A percentile compares a stretch with the other conserved stretches of the same genome.
phyloP scores from a whole-genome alignment of 2,113 vertebrate genomes.

The Albula goreensis region DNA sequence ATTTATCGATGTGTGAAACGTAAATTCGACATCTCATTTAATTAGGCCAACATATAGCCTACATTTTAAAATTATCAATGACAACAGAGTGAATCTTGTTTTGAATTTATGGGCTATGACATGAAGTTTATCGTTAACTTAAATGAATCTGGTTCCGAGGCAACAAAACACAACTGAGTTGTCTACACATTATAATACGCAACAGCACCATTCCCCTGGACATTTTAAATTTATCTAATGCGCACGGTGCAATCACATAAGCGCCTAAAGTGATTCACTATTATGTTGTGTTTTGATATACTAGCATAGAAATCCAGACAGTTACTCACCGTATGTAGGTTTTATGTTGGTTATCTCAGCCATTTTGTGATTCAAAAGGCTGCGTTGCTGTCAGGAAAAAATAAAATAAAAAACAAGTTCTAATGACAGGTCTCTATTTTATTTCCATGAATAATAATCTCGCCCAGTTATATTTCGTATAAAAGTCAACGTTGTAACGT shows the following conservation, averaged over 20 bases:
- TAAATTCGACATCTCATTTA: not conserved
- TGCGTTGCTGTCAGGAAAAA: conserved; percentile 30
- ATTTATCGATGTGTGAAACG: not conserved
- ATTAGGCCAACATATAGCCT: not conserved
- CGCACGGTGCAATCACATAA: not conserved
- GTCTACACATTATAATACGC: not conserved
- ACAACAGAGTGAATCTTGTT: not conserved
- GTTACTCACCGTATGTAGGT: conserved; percentile 49
- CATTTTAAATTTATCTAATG: not conserved
- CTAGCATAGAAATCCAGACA: not conserved
- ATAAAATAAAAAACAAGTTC: conserved; percentile 24
- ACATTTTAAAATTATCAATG: not conserved
- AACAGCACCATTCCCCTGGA: not conserved
- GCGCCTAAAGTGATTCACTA: not conserved
- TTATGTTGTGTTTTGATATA: not conserved
- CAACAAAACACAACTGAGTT: not conserved
- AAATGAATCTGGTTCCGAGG: not conserved
- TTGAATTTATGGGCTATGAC: not conserved
- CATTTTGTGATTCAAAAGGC: conserved; percentile 45
- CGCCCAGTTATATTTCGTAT: not conserved
- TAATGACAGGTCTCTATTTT: conserved; percentile 34
- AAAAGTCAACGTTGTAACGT: not conserved
- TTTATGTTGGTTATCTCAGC: conserved; percentile 51
- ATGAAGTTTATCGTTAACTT: not conserved
- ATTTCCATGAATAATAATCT: conserved; percentile 44